These are phyloP conservation scores for Nettapus auritus DNA, from an alignment of 2,113 vertebrate species.

Conservation along the genomic window DNA sequence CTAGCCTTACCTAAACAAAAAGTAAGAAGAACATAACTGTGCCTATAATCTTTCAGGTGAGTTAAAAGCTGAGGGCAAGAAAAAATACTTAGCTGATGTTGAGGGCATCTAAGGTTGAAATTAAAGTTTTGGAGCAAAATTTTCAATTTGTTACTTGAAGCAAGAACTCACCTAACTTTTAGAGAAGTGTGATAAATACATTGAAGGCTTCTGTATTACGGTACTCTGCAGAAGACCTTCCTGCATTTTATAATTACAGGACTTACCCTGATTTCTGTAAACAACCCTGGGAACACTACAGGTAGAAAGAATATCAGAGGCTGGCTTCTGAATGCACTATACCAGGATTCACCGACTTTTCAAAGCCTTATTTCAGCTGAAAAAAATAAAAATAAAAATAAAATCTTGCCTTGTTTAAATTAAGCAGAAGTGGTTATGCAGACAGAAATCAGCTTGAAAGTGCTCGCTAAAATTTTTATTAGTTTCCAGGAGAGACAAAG, in stretches of 20 bases:
- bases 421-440: background rate
- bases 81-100: background rate
- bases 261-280: background rate
- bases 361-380: background rate
- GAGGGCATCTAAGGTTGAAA: background rate
- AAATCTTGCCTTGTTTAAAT: background rate
- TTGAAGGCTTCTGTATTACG: background rate
- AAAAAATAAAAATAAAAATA: background rate
- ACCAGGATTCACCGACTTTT: background rate
- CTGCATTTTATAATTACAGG: background rate
- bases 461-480: background rate
- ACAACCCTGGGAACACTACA: background rate
- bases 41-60: background rate
- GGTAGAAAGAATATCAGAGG: background rate
- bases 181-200: background rate
- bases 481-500: background rate
- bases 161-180: background rate
- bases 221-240: background rate
- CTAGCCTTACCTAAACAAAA: background rate
- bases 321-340: background rate
- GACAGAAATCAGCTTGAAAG: background rate
- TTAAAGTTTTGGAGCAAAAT: background rate
- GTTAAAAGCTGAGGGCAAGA: background rate
- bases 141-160: background rate
- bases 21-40: background rate